These are phyloP conservation scores for Spea multiplicata DNA, from an alignment of 2,113 vertebrate species.

Conservation along the genomic window DNA sequence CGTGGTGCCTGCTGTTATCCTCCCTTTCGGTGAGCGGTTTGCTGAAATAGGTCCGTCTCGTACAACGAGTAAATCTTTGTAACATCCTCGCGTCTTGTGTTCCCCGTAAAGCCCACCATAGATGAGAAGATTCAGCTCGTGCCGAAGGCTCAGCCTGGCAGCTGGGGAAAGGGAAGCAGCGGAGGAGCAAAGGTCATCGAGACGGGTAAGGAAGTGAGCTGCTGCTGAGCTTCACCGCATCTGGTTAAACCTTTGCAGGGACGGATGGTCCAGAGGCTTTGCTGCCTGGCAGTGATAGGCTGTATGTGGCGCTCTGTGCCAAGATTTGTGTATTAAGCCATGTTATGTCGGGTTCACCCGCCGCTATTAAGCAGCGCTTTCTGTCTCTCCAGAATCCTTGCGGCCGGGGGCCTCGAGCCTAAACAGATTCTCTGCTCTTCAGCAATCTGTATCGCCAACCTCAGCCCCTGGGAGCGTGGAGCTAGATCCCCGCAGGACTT, in stretches of 20 bases:
- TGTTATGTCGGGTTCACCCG: no score
- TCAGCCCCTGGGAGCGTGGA: constrained; percentile 71
- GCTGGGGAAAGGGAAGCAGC: constrained; percentile 97
- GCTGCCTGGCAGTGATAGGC: neutral
- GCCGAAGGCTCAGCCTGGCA: constrained; percentile 89
- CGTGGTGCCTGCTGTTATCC: no score
- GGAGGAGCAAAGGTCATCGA: constrained; percentile 94
- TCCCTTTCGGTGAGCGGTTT: no score
- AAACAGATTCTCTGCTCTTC: constrained; percentile 92
- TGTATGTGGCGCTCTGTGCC: no score
- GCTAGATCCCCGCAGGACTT: constrained; percentile 78
- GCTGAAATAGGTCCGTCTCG: no score
- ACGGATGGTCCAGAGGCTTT: neutral
- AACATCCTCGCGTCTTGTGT: neutral
- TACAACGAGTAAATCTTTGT: neutral
- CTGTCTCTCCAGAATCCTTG: constrained; percentile 74
- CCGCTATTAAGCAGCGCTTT: neutral
- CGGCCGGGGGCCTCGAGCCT: constrained; percentile 80
- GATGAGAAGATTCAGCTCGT: constrained; percentile 98
- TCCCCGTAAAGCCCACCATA: constrained; percentile 81
- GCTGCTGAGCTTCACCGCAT: neutral
- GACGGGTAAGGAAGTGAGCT: constrained; percentile 69
- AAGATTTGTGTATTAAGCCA: no score
- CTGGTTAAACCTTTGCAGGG: neutral
- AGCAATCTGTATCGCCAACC: constrained; percentile 71